These are phyloP conservation scores for Sinocyclocheilus grahami DNA, from an alignment of 2,113 vertebrate genomes.

Conservation along the genomic window DNA sequence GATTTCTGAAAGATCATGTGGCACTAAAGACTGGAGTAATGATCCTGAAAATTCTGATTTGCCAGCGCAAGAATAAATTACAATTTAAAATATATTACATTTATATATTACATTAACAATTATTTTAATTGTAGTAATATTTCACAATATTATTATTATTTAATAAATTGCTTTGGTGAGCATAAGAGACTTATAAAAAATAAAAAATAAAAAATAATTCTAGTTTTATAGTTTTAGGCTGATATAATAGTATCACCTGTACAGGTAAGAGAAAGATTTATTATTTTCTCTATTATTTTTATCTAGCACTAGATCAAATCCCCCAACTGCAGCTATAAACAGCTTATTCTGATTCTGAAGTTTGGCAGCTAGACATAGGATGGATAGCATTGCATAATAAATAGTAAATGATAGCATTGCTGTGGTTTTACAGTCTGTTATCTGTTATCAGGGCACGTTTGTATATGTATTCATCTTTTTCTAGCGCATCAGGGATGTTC, in stretches of 20 bases:
- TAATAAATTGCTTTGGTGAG: neutral
- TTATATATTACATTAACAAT: neutral
- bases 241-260: neutral
- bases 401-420: neutral
- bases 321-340: neutral
- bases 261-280: neutral
- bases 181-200: neutral
- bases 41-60: neutral
- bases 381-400: conserved; percentile 27
- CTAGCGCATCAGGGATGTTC: neutral
- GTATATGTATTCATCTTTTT: neutral
- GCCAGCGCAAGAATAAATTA: neutral
- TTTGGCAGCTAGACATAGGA: conserved; percentile 37
- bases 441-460: conserved; percentile 20
- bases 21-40: neutral
- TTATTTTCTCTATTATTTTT: neutral
- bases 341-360: conserved; percentile 21
- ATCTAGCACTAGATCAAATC: neutral
- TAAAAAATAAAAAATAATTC: too few relatives aligned
- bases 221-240: too few relatives aligned
- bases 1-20: neutral
- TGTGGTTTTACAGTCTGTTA: conserved; percentile 18
- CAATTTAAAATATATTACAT: neutral
- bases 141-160: neutral
- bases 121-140: neutral